Evolutionary conservation across 1,140 invertebrate genomes (phyloP), one percentile per base, ranked within the genome.

Genomic region (Leptonema lineaticorne): DNA sequence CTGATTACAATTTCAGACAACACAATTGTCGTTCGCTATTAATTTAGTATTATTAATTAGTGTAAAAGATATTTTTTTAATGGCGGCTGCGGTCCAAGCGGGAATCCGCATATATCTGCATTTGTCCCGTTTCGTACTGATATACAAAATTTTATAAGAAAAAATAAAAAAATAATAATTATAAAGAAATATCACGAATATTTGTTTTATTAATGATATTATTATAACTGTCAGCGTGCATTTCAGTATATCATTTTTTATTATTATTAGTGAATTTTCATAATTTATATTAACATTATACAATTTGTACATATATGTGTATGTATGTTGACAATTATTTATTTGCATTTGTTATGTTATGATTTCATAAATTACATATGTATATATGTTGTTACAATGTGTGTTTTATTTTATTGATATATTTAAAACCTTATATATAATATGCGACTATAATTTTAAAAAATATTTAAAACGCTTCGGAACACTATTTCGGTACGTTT

Each of bases 331-430:
- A 33, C 57, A 59, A 33, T 59, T 53, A 53, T 53, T 53, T 48
- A 22, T 53, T 33, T 59, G 57, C 57, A 59, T 59, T 59, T 59
- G 57, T 59, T 59, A 59, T 59, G 28, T 59, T 59, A 33, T 59
- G 11, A 37, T 33, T 8, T 30, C 30, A 20, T 59, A 59, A 57
- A 59, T 22, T 41, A 59, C 33, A 30, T 41, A 59, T 59, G 28
- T 41, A 59, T 59, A 30, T 41, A 59, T 59, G 28, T 59, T 29
- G 33, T 59, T 59, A 59, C 28, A 33, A 59, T 5, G 16, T 59
- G 22, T 11, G 16, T n/a, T 18, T 33, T 11, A 28, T 59, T 22
- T 59, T 59, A 20, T 59, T 59, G n/a, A 2, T n/a, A n/a, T n/a
- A n/a, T n/a, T n/a, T n/a, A n/a, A n/a, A n/a, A n/a, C n/a, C n/a